Base-by-base conservation (phyloP, 2,888 invertebrate species). In the Andrena chrysosceles region DNA sequence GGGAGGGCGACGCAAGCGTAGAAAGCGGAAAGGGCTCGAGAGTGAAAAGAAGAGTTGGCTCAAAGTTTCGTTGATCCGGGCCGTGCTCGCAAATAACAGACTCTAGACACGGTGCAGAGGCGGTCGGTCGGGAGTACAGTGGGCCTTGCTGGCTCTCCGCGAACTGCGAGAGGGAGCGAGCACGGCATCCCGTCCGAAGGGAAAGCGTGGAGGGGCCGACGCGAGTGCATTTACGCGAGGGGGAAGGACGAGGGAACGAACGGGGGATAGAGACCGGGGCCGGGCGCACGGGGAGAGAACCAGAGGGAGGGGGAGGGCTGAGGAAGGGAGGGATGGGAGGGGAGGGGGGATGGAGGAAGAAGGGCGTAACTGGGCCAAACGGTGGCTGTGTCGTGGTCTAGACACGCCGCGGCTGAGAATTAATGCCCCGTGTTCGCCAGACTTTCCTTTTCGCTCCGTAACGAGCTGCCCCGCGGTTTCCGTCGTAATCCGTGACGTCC, bases 341-440 rank as follows among this genome's bases (percentile, higher is more conserved):
- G 35, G 63, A 54, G 56, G 68, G 67, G 64, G 35, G 67, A 49
- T 81, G 75, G 81, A 85, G 77, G 82, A 84, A 83, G 86, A 87
- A 89, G 83, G 85, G 83, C 81, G 85, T 85, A 86, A 88, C 88
- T 88, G 88, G 88, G 88, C 88, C 88, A 88, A 88, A 88, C 88
- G 84, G 87, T 85, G 86, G 85, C 87, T 86, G 86, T 83, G 85
- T 85, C 88, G 87, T 83, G 81, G 87, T 88, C 88, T 88, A 88
- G 88, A 88, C 88, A 83, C 82, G 75, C 85, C 79, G 82, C 69
- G 72, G 78, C 80, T 78, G 84, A 73, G 86, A 86, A 88, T 88
- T 88, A 88, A 86, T 88, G 82, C 82, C 76, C 69, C 72, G 73
- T 67, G 75, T 86, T 87, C 80, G 74, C 82, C 81, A 85, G 84